Percentiles rank a stretch among this genome's conserved stretches.
Conservation (phyloP, 2,888 invertebrate species). For the Tanytarsus gracilentus region DNA sequence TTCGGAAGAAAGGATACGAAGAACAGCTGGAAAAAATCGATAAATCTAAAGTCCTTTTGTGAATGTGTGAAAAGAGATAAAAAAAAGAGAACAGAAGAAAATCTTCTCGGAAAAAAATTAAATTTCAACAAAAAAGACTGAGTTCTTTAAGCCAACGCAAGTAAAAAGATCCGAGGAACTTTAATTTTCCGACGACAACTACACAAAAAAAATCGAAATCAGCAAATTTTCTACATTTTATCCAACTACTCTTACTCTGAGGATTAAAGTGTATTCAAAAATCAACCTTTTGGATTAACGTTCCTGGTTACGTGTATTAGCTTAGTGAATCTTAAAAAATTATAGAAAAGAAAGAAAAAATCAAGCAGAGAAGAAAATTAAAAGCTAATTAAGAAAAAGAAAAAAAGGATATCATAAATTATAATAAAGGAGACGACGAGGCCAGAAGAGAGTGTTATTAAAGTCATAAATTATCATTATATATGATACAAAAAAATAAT, state of each 20-base stretch:
- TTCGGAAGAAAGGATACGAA: constrained; percentile 3
- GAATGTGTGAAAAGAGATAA: not conserved
- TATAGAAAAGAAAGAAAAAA: not conserved
- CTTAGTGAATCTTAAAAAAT: not conserved
- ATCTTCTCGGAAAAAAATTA: not conserved
- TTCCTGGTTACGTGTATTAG: constrained; percentile 21
- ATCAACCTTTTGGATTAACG: constrained; percentile 12
- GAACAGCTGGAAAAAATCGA: constrained; percentile 25
- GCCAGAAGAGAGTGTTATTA: not conserved
- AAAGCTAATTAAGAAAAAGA: not conserved
- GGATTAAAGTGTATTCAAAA: not conserved
- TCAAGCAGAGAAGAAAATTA: constrained; percentile 3
- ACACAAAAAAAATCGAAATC: not conserved
- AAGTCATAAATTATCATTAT: not conserved
- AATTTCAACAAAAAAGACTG: constrained; percentile 22
- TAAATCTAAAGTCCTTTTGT: constrained; percentile 9
- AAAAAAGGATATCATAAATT: not conserved
- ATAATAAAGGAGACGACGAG: too few species aligned
- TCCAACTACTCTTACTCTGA: not conserved
- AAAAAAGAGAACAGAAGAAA: not conserved
- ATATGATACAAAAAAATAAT: not conserved
- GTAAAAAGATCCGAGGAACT: not conserved
- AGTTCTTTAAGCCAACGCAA: constrained; percentile 21
- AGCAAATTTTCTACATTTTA: not conserved
- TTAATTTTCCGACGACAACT: not conserved